Evolutionary conservation across 2,888 invertebrate species (phyloP).

Genomic region (Aporophyla lueneburgensis): DNA sequence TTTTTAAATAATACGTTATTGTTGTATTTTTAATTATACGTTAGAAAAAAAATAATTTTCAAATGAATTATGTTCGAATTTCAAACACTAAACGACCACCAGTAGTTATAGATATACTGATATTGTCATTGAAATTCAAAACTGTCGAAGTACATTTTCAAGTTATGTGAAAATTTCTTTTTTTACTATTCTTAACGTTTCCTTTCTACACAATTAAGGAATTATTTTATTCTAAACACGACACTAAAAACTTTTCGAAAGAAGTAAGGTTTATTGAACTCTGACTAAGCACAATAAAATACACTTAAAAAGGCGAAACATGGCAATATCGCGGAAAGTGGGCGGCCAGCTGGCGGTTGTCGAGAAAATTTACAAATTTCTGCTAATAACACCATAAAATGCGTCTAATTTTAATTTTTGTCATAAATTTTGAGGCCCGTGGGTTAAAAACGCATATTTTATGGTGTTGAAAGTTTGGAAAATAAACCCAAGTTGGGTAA

Average conservation of each 20-base stretch:
- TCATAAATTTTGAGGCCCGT: constrained; percentile 15
- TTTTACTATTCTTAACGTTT: not conserved
- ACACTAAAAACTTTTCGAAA: constrained; percentile 53
- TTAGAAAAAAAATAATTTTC: too few species aligned
- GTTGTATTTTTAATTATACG: too few species aligned
- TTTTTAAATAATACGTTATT: too few species aligned
- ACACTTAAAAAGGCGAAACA: constrained; percentile 73
- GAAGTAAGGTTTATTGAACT: constrained; percentile 69
- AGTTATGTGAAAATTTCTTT: not conserved
- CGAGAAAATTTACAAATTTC: constrained; percentile 79
- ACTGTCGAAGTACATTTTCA: not conserved
- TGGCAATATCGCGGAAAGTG: constrained; percentile 68
- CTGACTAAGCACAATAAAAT: constrained; percentile 76
- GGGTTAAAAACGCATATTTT: constrained; percentile 12
- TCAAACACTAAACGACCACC: too few species aligned
- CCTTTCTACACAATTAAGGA: constrained; percentile 13
- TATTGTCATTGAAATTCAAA: too few species aligned
- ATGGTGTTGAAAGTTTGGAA: constrained; percentile 8
- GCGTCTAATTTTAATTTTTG: constrained; percentile 59
- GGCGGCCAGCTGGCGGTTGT: constrained; percentile 75
- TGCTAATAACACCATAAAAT: constrained; percentile 80
- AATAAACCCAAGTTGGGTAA: constrained; percentile 17
- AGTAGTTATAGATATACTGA: too few species aligned
- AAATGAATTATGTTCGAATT: too few species aligned
- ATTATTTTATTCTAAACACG: constrained; percentile 37